phyloP scores from a whole-genome alignment of 2,888 invertebrate species.

The Rhagonycha lutea region DNA sequence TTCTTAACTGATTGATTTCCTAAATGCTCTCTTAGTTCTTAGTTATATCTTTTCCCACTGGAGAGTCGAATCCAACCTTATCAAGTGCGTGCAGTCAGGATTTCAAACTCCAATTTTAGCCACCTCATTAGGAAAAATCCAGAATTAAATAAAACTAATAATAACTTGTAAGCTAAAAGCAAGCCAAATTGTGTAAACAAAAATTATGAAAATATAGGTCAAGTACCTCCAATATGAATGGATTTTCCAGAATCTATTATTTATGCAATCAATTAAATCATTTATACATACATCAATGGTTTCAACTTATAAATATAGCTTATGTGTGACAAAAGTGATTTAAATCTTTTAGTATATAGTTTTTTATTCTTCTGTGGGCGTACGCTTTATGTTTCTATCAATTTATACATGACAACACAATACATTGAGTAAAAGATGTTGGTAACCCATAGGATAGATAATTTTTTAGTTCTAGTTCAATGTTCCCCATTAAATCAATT shows the following conservation, averaged over 20 bases:
- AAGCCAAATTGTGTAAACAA: background rate
- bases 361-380: background rate
- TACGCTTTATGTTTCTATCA: background rate
- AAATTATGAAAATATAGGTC: background rate
- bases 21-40: too few species aligned
- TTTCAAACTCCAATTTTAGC: too few species aligned
- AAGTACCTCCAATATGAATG: background rate
- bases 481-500: background rate
- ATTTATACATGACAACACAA: background rate
- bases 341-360: background rate
- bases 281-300: background rate
- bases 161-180: too few species aligned
- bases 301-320: background rate
- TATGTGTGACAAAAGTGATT: background rate
- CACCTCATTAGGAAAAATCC: too few species aligned
- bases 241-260: background rate
- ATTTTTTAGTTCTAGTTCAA: background rate
- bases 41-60: too few species aligned
- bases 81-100: too few species aligned
- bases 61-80: too few species aligned
- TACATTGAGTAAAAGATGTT: background rate
- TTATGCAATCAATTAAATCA: background rate
- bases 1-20: too few species aligned
- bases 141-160: too few species aligned
- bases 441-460: background rate